Conservation (phyloP, 2,113 vertebrate species). For the Calyptommatus sinebrachiatus region DNA sequence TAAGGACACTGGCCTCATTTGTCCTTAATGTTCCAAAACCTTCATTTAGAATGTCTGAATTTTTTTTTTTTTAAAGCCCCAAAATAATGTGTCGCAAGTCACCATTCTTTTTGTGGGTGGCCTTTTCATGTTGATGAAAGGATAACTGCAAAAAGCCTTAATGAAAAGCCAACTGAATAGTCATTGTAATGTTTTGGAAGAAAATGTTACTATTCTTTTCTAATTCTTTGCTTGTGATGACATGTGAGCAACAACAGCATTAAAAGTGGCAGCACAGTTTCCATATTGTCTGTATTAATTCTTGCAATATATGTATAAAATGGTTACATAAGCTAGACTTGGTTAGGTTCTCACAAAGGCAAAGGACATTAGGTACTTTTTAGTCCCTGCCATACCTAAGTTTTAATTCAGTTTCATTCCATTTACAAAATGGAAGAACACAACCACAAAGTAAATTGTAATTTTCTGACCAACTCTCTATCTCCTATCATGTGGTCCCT, state of each 20-base stretch:
- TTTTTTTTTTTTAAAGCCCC: not conserved
- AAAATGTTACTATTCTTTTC: not conserved
- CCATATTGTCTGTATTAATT: not conserved
- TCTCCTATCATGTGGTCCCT: too few species aligned
- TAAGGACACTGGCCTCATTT: not conserved
- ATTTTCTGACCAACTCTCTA: too few species aligned
- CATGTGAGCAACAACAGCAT: not conserved
- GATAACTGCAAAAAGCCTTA: constrained; percentile 1
- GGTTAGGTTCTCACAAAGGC: too few species aligned
- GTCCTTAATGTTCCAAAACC: not conserved
- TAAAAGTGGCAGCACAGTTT: constrained; percentile 12
- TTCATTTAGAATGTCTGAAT: not conserved
- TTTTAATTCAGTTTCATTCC: too few species aligned
- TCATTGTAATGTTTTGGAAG: not conserved
- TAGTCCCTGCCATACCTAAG: too few species aligned
- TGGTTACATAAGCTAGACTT: not conserved
- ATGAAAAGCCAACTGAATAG: not conserved
- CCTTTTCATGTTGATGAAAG: not conserved
- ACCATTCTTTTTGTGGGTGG: not conserved
- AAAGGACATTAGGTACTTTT: too few species aligned
- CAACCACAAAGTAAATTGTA: too few species aligned
- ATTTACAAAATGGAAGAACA: too few species aligned
- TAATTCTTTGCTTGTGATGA: constrained; percentile 12
- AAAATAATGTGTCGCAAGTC: not conserved
- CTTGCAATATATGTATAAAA: not conserved